Evolutionary conservation across 2,113 vertebrate species (phyloP).

Genomic region (Ictidomys tridecemlineatus): DNA sequence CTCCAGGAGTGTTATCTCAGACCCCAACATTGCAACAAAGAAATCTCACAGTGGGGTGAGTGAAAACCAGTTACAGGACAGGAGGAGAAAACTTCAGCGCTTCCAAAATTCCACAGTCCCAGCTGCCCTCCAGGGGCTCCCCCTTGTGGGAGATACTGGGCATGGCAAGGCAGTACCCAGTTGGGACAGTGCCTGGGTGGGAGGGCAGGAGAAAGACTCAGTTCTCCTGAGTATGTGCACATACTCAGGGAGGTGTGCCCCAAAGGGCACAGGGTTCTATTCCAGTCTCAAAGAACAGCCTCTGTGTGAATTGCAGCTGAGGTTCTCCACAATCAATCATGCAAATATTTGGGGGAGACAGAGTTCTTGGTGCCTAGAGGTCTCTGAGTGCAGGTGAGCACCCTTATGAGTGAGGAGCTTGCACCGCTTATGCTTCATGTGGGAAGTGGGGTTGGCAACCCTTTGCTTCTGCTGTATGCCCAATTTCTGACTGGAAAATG

Average conservation of each 20-base stretch:
- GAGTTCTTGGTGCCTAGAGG: neutral
- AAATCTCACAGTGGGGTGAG: slow-evolving; percentile 71
- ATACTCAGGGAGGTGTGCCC: neutral
- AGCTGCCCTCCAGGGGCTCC: slow-evolving; percentile 79
- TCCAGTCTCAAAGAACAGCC: neutral
- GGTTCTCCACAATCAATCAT: neutral
- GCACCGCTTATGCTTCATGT: neutral
- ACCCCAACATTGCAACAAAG: slow-evolving; percentile 80
- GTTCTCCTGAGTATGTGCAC: no score
- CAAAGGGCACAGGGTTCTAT: neutral
- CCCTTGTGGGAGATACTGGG: slow-evolving; percentile 76
- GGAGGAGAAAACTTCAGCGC: slow-evolving; percentile 75
- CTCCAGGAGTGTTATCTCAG: slow-evolving; percentile 66
- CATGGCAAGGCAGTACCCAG: slow-evolving; percentile 60
- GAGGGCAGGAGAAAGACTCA: neutral
- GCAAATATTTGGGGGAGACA: neutral
- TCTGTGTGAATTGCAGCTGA: neutral
- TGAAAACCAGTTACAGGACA: slow-evolving; percentile 73
- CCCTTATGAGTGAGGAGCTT: neutral
- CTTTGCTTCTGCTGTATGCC: neutral
- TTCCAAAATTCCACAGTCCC: slow-evolving; percentile 67
- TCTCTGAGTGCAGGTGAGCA: neutral
- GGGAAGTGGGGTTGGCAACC: neutral
- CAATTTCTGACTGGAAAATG: neutral
- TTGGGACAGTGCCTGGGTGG: neutral